Evolutionary conservation across 2,113 vertebrate species (phyloP).

Genomic region (Epinephelus lanceolatus): DNA sequence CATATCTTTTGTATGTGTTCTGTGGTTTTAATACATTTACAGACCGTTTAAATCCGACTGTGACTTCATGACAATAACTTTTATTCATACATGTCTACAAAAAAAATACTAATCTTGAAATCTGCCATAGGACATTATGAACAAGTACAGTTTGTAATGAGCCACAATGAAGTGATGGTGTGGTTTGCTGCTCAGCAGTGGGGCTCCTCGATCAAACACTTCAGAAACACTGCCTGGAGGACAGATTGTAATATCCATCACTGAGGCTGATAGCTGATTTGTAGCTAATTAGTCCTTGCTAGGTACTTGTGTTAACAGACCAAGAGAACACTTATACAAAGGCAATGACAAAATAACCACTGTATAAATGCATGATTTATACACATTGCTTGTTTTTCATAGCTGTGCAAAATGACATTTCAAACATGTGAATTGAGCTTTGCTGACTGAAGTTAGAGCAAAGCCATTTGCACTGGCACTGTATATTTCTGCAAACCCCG

Average conservation of each 20-base stretch:
- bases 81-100: neutral
- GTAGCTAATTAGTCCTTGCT: slow-evolving; percentile 17
- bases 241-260: slow-evolving; percentile 31
- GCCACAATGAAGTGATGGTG: no score
- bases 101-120: neutral
- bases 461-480: neutral
- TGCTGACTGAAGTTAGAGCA: neutral
- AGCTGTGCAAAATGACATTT: neutral
- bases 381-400: neutral
- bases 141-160: neutral
- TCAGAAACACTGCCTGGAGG: neutral
- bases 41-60: neutral
- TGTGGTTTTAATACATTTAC: no score
- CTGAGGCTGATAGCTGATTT: slow-evolving; percentile 4
- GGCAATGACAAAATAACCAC: neutral
- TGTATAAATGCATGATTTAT: neutral
- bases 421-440: neutral
- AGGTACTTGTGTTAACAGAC: slow-evolving; percentile 8
- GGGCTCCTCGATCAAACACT: neutral
- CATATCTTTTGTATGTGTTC: neutral
- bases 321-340: neutral
- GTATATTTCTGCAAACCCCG: no score
- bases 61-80: neutral
- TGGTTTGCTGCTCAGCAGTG: slow-evolving; percentile 6
- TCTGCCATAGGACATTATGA: neutral